Conservation (phyloP, 2,888 invertebrate genomes). For the Hemithea aestivaria region DNA sequence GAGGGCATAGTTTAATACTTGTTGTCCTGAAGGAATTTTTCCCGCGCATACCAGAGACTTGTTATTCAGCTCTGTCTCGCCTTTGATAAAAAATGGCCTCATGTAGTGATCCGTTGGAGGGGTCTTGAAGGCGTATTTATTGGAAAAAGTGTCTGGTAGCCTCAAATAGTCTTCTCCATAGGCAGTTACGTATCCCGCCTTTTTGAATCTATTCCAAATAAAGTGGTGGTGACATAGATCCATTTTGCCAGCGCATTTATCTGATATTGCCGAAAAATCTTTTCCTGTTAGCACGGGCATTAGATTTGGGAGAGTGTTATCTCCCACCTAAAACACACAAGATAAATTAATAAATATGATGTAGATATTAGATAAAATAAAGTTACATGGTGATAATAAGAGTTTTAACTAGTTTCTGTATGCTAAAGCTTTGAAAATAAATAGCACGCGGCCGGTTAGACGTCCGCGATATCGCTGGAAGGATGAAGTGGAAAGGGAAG, state of each 20-base stretch:
- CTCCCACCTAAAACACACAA: slow-evolving; percentile 81
- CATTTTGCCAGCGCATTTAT: slow-evolving; percentile 68
- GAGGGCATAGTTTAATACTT: slow-evolving; percentile 83
- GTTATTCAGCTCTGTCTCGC: slow-evolving; percentile 78
- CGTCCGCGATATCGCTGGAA: no score
- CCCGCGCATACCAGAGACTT: slow-evolving; percentile 62
- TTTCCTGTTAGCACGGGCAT: slow-evolving; percentile 89
- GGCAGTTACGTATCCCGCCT: slow-evolving; percentile 86
- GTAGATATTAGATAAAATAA: background rate
- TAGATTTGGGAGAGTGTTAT: slow-evolving; percentile 94
- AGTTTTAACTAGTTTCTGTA: no score
- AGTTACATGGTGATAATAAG: no score
- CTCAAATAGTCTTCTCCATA: slow-evolving; percentile 87
- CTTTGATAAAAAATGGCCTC: slow-evolving; percentile 84
- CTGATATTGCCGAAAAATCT: slow-evolving; percentile 70
- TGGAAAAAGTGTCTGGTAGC: slow-evolving; percentile 83
- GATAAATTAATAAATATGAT: background rate
- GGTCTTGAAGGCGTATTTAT: slow-evolving; percentile 80
- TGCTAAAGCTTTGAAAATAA: no score
- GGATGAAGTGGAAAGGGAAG: no score
- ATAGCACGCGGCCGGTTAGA: no score
- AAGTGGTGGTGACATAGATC: slow-evolving; percentile 85
- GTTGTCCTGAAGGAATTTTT: slow-evolving; percentile 81
- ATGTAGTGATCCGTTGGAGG: slow-evolving; percentile 91
- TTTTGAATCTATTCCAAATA: slow-evolving; percentile 87